A percentile compares a stretch with the other conserved stretches of the same genome.
phyloP scores from a whole-genome alignment of 2,797 vertebrate species.

The Intellagama lesueurii region DNA sequence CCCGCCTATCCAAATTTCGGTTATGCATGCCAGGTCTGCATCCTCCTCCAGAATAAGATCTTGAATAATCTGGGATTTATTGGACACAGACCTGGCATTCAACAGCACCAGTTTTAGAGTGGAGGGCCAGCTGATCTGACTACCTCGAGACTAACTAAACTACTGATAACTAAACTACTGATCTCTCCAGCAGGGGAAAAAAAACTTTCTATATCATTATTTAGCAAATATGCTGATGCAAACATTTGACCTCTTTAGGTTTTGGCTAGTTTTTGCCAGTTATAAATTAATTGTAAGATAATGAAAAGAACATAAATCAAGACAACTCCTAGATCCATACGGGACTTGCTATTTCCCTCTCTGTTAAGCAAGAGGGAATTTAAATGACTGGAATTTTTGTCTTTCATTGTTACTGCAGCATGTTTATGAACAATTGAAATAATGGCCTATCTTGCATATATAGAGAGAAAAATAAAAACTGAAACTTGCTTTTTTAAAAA shows the following conservation, averaged over 20 bases:
- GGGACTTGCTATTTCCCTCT: constrained; percentile 60
- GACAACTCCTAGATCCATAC: constrained; percentile 59
- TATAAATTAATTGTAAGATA: constrained; percentile 61
- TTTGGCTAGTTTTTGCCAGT: constrained; percentile 26
- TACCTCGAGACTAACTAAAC: no score
- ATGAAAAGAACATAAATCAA: constrained; percentile 66
- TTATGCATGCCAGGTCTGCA: no score
- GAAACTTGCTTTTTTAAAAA: no score
- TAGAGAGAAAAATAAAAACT: no score
- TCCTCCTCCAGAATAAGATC: no score
- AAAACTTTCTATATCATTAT: constrained; percentile 32
- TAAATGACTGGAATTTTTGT: constrained; percentile 56
- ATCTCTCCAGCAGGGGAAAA: not conserved
- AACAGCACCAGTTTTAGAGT: no score
- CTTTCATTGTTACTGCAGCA: constrained; percentile 62
- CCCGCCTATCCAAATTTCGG: no score
- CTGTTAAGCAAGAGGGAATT: constrained; percentile 66
- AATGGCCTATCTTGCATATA: not conserved
- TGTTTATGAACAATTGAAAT: constrained; percentile 50
- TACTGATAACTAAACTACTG: no score
- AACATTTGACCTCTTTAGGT: not conserved
- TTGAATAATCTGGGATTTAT: no score
- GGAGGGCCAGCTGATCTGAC: no score
- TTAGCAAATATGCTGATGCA: constrained; percentile 32
- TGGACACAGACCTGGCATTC: no score